Percentiles rank a stretch among this genome's conserved stretches.
These are phyloP conservation scores for Rhabdomys pumilio DNA, from an alignment of 2,797 vertebrate species.

Conservation along the genomic window DNA sequence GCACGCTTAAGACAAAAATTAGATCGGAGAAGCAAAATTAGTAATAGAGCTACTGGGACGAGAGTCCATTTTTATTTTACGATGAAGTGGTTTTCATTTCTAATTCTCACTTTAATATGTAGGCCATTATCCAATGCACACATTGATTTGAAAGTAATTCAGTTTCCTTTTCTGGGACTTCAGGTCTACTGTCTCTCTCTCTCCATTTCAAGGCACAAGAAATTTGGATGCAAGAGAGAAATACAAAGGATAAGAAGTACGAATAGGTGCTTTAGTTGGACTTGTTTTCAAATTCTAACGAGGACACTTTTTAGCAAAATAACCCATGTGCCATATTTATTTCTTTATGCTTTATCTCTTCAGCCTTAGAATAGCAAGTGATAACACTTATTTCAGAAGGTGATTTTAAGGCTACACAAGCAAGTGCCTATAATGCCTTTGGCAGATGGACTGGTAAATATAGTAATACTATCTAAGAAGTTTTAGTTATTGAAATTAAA, in stretches of 20 bases:
- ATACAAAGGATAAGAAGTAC: background rate
- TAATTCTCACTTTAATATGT: slow-evolving; percentile 72
- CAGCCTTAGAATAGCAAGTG: background rate
- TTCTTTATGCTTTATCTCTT: slow-evolving; percentile 4
- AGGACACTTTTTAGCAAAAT: background rate
- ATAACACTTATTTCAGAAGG: slow-evolving; percentile 4
- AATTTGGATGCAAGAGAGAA: background rate
- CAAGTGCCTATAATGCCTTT: background rate
- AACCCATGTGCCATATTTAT: background rate
- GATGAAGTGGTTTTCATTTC: slow-evolving; percentile 70
- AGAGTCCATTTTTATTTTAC: slow-evolving; percentile 68
- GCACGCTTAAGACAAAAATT: slow-evolving; percentile 73
- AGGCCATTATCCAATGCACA: background rate
- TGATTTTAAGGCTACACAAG: slow-evolving; percentile 25
- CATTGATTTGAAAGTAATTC: slow-evolving; percentile 9
- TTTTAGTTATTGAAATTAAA: background rate
- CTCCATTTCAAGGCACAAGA: background rate
- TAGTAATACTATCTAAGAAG: background rate
- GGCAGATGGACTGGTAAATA: background rate
- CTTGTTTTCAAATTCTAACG: slow-evolving; percentile 17
- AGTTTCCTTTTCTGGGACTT: slow-evolving; percentile 13
- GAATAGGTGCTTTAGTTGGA: background rate
- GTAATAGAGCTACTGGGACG: slow-evolving; percentile 54
- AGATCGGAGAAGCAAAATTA: slow-evolving; percentile 72
- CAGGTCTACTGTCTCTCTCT: background rate